Base-by-base conservation (phyloP, 2,888 invertebrate species). In the Drosophila differens region DNA sequence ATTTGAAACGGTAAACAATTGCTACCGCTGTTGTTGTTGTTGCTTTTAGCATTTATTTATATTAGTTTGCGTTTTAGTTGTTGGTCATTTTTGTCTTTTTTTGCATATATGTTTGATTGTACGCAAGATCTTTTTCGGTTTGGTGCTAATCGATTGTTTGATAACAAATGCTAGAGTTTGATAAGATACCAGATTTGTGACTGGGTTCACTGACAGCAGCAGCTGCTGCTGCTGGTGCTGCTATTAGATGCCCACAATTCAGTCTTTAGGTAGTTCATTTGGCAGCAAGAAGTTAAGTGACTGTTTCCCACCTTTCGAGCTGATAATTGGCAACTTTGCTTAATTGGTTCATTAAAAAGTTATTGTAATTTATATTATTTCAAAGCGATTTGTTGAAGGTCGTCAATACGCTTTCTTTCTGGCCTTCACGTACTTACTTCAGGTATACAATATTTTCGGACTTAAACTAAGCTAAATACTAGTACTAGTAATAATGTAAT, bases 1-100 rank as follows among this genome's bases (percentile, higher is more conserved):
- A 85, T 83, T 85, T 81, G 57, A 66, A 85, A 89, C 87, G 89
- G 85, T 85, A 85, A 85, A 89, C 87, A 86, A 83, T 76, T 89
- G 70, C 41, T 47, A 52, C 41, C 54, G 57, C 54, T 52, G 51
- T 59, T 53, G 4, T 52, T 60, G 37, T 59, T 59, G 22, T 53
- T 49, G 32, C 64, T 44, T 77, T 74, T 66, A 76, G 73, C 69
- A 75, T 66, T 39, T 67, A 70, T 68, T 75, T 69, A 53, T 72
- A 59, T 63, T 37, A 63, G 39, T 54, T 47, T 39, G 49, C 33
- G 58, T 52, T 28, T 58, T 47, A 25, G 58, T 32, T 32, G 32
- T 30, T 39, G n/a, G 32, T 44, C 16, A 25, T 47, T 30, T 41
- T 6, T 22, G 19, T 10, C 28, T 37, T 32, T 52, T 57, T 60